phyloP scores from a whole-genome alignment of 2,888 invertebrate species.

The Xestia c-nigrum region DNA sequence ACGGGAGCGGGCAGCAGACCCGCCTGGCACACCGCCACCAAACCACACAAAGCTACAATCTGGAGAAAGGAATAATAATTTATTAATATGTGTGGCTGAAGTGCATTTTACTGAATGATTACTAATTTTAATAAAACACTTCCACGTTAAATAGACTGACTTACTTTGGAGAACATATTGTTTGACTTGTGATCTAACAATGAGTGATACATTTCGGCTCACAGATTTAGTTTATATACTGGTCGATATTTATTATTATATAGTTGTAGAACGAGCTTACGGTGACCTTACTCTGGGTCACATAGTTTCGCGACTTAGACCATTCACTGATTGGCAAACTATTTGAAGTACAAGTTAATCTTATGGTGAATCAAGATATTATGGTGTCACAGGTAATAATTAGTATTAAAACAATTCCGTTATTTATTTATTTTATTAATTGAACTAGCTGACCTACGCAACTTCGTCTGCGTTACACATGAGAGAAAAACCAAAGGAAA shows the following conservation, averaged over 20 bases:
- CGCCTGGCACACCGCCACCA: conserved; percentile 77
- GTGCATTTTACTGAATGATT: background rate
- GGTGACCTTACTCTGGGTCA: conserved; percentile 55
- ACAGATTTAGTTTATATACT: conserved; percentile 60
- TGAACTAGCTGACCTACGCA: too few relatives aligned
- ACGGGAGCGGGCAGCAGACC: conserved; percentile 77
- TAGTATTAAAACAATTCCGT: background rate
- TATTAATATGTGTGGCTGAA: too few relatives aligned
- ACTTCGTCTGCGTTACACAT: too few relatives aligned
- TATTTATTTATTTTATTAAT: too few relatives aligned
- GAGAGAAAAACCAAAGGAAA: too few relatives aligned
- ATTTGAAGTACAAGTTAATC: background rate
- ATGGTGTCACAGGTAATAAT: background rate
- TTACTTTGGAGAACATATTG: conserved; percentile 72
- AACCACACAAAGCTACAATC: conserved; percentile 76
- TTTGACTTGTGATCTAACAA: conserved; percentile 70
- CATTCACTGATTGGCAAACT: conserved; percentile 50
- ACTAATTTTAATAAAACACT: background rate
- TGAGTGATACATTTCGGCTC: conserved; percentile 67
- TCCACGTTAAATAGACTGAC: conserved; percentile 1
- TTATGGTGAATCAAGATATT: background rate
- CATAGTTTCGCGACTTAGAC: conserved; percentile 29
- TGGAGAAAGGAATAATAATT: conserved; percentile 60
- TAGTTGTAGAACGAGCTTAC: conserved; percentile 42
- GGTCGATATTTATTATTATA: conserved; percentile 30